Evolutionary conservation across 2,888 invertebrate species (phyloP).

Genomic region (Megamerina dolium): DNA sequence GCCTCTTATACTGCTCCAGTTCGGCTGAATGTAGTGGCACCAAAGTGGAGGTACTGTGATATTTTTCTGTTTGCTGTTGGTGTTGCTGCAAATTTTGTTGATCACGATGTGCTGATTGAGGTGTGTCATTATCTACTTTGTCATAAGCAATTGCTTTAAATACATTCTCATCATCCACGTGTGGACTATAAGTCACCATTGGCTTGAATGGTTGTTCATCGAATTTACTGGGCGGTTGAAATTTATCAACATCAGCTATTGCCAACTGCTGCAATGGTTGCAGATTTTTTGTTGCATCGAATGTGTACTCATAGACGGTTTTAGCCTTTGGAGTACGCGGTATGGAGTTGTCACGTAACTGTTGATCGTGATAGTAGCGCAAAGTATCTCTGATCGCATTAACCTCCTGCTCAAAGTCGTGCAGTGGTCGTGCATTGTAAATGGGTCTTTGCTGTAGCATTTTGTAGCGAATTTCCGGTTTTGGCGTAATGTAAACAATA

Average conservation of each 20-base stretch:
- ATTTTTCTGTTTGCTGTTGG: constrained; percentile 34
- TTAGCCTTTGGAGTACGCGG: constrained; percentile 49
- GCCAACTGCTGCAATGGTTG: constrained; percentile 7
- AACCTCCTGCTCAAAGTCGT: constrained; percentile 61
- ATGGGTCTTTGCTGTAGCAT: constrained; percentile 15
- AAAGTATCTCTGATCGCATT: constrained; percentile 62
- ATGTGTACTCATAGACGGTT: constrained; percentile 66
- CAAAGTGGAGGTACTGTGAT: constrained; percentile 33
- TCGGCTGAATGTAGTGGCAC: constrained; percentile 18
- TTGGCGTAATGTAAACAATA: constrained; percentile 52
- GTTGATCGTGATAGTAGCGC: constrained; percentile 57
- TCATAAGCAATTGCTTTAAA: constrained; percentile 48
- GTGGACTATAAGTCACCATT: constrained; percentile 54
- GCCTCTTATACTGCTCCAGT: neutral
- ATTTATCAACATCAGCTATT: constrained; percentile 18
- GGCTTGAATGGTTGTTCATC: constrained; percentile 59
- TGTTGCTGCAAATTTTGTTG: constrained; percentile 4
- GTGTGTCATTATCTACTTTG: constrained; percentile 49
- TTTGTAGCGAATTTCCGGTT: constrained; percentile 49
- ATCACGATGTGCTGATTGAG: constrained; percentile 16
- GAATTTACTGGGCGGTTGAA: constrained; percentile 49
- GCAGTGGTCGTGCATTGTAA: constrained; percentile 35
- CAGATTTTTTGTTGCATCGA: constrained; percentile 53
- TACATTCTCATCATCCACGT: constrained; percentile 42
- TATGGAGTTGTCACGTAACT: constrained; percentile 47